Evolutionary conservation across 2,113 vertebrate species (phyloP), one percentile per base, ranked within the genome.

Genomic region (Eudorcas thomsonii): DNA sequence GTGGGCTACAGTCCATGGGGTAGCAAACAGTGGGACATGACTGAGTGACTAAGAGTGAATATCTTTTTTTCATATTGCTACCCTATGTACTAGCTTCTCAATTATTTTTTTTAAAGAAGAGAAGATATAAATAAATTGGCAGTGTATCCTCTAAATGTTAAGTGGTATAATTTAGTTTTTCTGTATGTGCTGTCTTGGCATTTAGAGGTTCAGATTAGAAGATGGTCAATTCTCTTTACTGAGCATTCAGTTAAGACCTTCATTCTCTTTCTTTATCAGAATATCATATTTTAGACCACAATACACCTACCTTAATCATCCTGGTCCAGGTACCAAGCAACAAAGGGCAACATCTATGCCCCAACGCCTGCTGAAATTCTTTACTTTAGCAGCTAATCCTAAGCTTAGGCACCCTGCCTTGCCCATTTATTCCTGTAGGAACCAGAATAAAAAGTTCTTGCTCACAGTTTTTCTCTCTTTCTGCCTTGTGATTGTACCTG

Each of bases 261-360:
- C 8, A 28, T 80, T 19, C 16, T 85, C 28, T 15, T 30, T 23
- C 6, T 83, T 94, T 33, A 5, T 60, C 17, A 57, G 13, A 16
- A 30, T 71, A 6, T 39, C 50, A 54, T 5, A 30, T 16, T 85
- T 80, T 28, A 77, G 39, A 30, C 16, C 60, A 17, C 19, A 17
- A n/a, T 2, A 39, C 7, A 23, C 16, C 50, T 74, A 7, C 15
- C 5, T 50, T 43, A 5, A 25, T 71, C 80, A 48, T 36, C 59
- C n/a, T 17, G 33, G 4, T 6, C 19, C 28, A 54, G 33, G 10
- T 25, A 15, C 19, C 16, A 33, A 30, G 33, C 9, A 43, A 36
- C 43, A 2, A 25, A 43, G 5, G 23, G 23, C 5, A 45, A 13
- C 7, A 30, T 28, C 1, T 26, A 0, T 30, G 9, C 26, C 15